A percentile compares a stretch with the other conserved stretches of the same genome.
phyloP scores from a whole-genome alignment of 1,140 invertebrate genomes.

The Anoplophora glabripennis region DNA sequence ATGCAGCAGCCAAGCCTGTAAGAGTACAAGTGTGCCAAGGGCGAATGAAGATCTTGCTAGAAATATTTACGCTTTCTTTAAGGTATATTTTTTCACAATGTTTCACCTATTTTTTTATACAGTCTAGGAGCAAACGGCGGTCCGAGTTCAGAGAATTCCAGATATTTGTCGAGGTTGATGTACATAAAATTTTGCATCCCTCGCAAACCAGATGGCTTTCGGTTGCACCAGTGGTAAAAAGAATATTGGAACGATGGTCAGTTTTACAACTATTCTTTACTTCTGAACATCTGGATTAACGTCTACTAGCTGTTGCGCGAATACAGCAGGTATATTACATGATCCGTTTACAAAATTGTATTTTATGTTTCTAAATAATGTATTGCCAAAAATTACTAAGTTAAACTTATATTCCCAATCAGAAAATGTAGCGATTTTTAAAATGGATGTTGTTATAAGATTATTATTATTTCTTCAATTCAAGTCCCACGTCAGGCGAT shows the following conservation, averaged over 20 bases:
- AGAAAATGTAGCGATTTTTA: no score
- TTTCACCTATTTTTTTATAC: conserved; percentile 34
- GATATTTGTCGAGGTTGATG: not conserved
- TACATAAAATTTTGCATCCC: conserved; percentile 11
- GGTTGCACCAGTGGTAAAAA: conserved; percentile 30
- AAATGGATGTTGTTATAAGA: no score
- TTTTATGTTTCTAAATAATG: no score
- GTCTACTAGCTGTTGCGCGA: no score
- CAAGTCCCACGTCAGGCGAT: no score
- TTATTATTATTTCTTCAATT: no score
- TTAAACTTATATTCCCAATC: no score
- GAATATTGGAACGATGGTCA: conserved; percentile 31
- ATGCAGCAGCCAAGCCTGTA: conserved; percentile 42
- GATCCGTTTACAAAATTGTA: no score
- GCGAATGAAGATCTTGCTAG: conserved; percentile 37
- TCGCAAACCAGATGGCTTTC: conserved; percentile 43
- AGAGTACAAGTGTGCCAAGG: conserved; percentile 42
- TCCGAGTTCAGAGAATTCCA: not conserved
- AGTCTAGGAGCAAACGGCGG: conserved; percentile 25
- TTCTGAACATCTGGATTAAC: not conserved
- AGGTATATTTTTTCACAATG: no score
- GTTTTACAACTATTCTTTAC: conserved; percentile 4
- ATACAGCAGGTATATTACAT: no score
- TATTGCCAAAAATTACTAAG: no score
- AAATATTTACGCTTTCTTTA: no score